phyloP scores from a whole-genome alignment of 1,140 invertebrate species.

The Halesus radiatus region DNA sequence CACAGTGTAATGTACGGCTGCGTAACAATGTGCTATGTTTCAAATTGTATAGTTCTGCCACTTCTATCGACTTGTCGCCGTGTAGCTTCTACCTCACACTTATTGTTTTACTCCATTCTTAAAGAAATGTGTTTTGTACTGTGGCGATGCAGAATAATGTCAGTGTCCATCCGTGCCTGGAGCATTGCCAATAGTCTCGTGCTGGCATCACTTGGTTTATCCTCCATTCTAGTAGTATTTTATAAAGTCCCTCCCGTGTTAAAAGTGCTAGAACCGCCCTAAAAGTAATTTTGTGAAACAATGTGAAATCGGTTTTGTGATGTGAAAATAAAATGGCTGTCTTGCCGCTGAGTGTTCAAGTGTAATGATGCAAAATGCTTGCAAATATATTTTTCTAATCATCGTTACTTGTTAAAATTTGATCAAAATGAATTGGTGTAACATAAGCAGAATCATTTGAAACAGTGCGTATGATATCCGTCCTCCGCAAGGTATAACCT shows the following conservation, averaged over 20 bases:
- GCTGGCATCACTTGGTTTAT: background rate
- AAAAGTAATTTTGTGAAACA: conserved; percentile 29
- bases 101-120: background rate
- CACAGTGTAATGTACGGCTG: conserved; percentile 20
- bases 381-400: conserved; percentile 20
- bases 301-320: conserved; percentile 39
- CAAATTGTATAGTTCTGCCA: conserved; percentile 32
- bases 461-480: conserved; percentile 8
- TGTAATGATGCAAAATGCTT: conserved; percentile 26
- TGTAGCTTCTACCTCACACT: conserved; percentile 30
- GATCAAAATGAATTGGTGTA: conserved; percentile 14
- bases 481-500: conserved; percentile 12
- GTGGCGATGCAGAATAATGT: conserved; percentile 14
- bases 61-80: conserved; percentile 44
- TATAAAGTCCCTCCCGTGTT: conserved; percentile 12
- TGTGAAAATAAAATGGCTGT: conserved; percentile 39
- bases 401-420: conserved; percentile 3
- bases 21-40: conserved; percentile 17
- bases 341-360: conserved; percentile 41
- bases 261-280: conserved; percentile 32
- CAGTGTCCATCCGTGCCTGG: conserved; percentile 4
- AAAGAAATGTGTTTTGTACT: conserved; percentile 20
- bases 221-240: background rate
- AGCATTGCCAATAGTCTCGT: background rate
- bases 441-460: conserved; percentile 29